Evolutionary conservation across 2,797 vertebrate genomes (phyloP), one percentile per base, ranked within the genome.

Genomic region (Arremon aurantiirostris): DNA sequence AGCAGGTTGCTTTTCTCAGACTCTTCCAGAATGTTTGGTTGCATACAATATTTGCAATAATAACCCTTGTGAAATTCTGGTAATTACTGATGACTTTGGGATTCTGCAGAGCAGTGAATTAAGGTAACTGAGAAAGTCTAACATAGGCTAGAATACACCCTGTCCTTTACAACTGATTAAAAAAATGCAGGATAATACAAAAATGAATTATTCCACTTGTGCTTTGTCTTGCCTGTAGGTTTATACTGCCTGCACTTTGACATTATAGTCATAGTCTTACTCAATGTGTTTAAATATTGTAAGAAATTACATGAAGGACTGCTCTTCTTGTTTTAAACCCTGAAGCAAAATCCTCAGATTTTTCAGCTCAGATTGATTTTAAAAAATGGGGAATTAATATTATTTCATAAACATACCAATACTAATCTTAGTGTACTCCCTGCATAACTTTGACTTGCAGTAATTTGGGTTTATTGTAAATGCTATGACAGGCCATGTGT

Each of bases 151-250:
- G 23, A 65, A 76, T 57, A 22, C 6, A 72, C 9, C 2, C 6
- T 84, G 3, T 22, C 9, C 22, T 68, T 89, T 73, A 59, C 10
- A 79, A 19, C 6, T 76, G 37, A 52, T 9, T 4, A 17, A 47
- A 86, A 80, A 13, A 0, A 0, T 0, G 0, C 3, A 49, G 6
- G 8, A 56, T 3, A 78, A 55, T 39, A 49, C 23, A 55, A 60
- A 66, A 13, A n/a, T 30, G 3, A 80, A 7, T 60, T 70, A 42
- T 75, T n/a, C 5, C 52, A 52, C 13, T 34, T 78, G 35, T 88
- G 8, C 3, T 30, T 70, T 66, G 9, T 59, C n/a, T 87, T 55
- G 8, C 23, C 37, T 73, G 9, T 13, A 49, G 12, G 11, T 88
- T 27, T 20, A 52, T 49, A 39, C 3, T 26, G 5, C 37, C 37